Evolutionary conservation across 2,113 vertebrate genomes (phyloP).

Genomic region (Melanostigma gelatinosum): DNA sequence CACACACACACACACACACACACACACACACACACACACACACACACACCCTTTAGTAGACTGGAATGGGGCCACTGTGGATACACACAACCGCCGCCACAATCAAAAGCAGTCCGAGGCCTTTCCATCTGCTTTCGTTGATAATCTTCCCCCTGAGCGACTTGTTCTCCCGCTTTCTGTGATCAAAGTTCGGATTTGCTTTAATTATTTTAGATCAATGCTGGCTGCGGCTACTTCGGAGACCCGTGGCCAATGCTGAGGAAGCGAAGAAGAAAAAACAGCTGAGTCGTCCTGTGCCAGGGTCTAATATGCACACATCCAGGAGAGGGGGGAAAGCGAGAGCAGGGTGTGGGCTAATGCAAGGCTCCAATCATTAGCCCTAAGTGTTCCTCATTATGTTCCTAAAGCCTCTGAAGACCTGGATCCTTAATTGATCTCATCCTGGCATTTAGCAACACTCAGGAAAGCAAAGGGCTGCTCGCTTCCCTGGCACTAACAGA

Average conservation of each 20-base stretch:
- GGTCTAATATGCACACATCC: slow-evolving; percentile 63
- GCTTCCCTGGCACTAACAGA: slow-evolving; percentile 44
- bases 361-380: slow-evolving; percentile 77
- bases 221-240: slow-evolving; percentile 56
- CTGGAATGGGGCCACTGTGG: slow-evolving; percentile 6
- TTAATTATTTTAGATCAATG: slow-evolving; percentile 81
- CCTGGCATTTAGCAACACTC: slow-evolving; percentile 71
- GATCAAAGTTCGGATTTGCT: slow-evolving; percentile 78
- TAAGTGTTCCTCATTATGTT: slow-evolving; percentile 84
- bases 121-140: slow-evolving; percentile 20
- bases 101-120: background rate
- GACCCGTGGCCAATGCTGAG: slow-evolving; percentile 71
- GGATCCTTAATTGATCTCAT: slow-evolving; percentile 76
- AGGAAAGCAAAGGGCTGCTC: slow-evolving; percentile 59
- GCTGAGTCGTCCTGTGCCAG: slow-evolving; percentile 65
- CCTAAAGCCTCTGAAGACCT: slow-evolving; percentile 78
- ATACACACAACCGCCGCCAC: background rate
- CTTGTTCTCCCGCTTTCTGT: slow-evolving; percentile 51
- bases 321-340: slow-evolving; percentile 17
- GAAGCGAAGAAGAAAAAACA: slow-evolving; percentile 69
- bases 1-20: slow-evolving; percentile 15
- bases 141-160: slow-evolving; percentile 20
- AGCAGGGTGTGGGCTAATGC: slow-evolving; percentile 61
- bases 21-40: background rate
- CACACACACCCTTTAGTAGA: background rate